Base-by-base conservation (phyloP, 2,113 vertebrate genomes). In the Cisticola juncidis region DNA sequence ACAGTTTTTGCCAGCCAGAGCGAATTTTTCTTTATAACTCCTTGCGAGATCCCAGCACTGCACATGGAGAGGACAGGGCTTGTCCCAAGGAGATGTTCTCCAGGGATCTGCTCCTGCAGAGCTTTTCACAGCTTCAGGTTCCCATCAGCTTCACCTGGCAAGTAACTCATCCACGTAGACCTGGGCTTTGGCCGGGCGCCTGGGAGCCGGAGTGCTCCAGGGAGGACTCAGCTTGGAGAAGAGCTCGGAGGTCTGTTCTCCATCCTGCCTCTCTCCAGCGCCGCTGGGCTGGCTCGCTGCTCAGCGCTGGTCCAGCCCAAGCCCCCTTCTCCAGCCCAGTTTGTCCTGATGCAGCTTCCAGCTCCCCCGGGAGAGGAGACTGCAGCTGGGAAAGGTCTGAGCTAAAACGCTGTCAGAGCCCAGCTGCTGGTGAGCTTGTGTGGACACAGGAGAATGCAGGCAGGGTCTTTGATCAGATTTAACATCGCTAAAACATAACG, bases 111-210 rank as follows among this genome's bases (percentile, higher is more conserved):
- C 36, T 84, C 65, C 65, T 48, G 71, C 44, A 53, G 60, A 91
- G 22, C 36, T 76, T 79, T 35, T 40, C 74, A 20, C 44, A 35
- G 71, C 36, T 23, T 23, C 70, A 54, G 81, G 71, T 87, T 94
- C 95, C 84, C 92, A 74, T 36, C 93, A 45, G 28, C 72, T 40
- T 86, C 69, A 95, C 93, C 90, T 93, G 93, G 85, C 90, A 92
- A 77, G 92, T n/a, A 81, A 44, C 31, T 91, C 60, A 38, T 92
- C 86, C 68, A 60, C 14, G 5, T 8, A 60, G 94, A 92, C 88
- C 91, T 95, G 78, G 92, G 91, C 91, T 86, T 54, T 96, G 95
- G 94, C 87, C 0, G 0, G 42, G 87, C 0, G 51, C 90, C 93
- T 88, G 64, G 85, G 56, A 91, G 68, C 47, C 15, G 17, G 21